Evolutionary conservation across 1,140 invertebrate genomes (phyloP), one percentile per base, ranked within the genome.

Genomic region (Neomicropteryx cornuta): DNA sequence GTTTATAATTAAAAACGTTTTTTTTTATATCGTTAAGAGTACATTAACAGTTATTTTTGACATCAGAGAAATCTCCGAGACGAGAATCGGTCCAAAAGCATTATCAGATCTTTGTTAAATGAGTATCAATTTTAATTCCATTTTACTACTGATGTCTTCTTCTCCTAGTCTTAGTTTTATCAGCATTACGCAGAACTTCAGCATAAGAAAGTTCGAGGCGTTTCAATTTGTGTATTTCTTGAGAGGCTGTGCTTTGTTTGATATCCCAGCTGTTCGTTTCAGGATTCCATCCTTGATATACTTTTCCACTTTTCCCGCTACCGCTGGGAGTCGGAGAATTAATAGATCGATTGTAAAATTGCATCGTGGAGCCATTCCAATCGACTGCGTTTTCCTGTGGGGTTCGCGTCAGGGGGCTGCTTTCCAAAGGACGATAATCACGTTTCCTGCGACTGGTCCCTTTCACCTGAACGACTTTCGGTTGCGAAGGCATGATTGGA

Each of bases 171-270:
- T 66, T 67, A 27, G 56, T 66, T 51, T 68, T 67, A 46, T 81
- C 79, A 27, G 77, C 75, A 52, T 77, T 77, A 33, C 81, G 72
- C 8, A 90, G 60, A 3, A 79, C 85, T 56, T 89, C 84, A 1
- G 85, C 85, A 52, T 89, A 90, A 3, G 83, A 83, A 51, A 83
- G 72, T 46, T 90, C 85, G 18, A 90, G 60, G 45, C 79, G 76
- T 53, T 81, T 81, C 29, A 90, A 60, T 48, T 81, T 82, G 43
- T 85, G 79, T 6, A 88, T 75, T 44, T 87, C 83, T 48, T 84
- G 80, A 0, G 83, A 84, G 3, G 83, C 82, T 6, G 75, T 72
- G 55, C 81, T 82, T 14, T 79, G 75, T 49, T 78, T 79, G 45
- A 75, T 79, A 41, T 78, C 75, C 62, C 62, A 66, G 14, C 62